Conservation (phyloP, 2,888 invertebrate species). For the Lasius fuliginosus region DNA sequence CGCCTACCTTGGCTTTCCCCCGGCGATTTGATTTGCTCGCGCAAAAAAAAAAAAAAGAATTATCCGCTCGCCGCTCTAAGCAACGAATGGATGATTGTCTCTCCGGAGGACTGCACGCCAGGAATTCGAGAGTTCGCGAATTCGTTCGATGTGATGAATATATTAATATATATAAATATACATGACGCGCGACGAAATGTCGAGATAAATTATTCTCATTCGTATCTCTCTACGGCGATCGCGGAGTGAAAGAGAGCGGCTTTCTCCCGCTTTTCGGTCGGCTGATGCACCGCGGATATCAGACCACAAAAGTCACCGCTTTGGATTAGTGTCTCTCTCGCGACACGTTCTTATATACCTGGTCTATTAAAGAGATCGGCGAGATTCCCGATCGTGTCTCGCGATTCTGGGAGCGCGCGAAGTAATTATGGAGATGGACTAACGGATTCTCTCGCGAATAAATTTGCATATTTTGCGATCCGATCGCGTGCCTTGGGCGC, state of each 20-base stretch:
- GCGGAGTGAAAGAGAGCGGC: background rate
- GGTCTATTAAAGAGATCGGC: background rate
- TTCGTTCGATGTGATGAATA: background rate
- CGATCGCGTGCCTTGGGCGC: constrained; percentile 6
- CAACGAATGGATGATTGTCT: constrained; percentile 22
- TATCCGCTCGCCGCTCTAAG: constrained; percentile 24
- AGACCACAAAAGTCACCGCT: background rate
- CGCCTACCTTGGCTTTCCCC: constrained; percentile 72
- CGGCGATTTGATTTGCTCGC: constrained; percentile 62
- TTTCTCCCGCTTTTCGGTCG: constrained; percentile 4
- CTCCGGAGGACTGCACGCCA: background rate
- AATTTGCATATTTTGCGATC: constrained; percentile 30
- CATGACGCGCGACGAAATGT: background rate
- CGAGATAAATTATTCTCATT: background rate
- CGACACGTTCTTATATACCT: background rate
- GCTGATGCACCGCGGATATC: background rate
- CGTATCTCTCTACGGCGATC: background rate
- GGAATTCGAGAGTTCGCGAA: background rate
- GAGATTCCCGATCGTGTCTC: background rate
- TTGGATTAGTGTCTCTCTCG: background rate
- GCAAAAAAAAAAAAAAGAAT: constrained; percentile 25
- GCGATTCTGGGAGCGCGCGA: background rate
- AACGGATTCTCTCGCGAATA: constrained; percentile 35
- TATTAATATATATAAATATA: background rate
- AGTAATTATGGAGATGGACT: constrained; percentile 34